Evolutionary conservation across 2,888 invertebrate genomes (phyloP), one percentile per base, ranked within the genome.

Genomic region (Bhutanitis thaidina): DNA sequence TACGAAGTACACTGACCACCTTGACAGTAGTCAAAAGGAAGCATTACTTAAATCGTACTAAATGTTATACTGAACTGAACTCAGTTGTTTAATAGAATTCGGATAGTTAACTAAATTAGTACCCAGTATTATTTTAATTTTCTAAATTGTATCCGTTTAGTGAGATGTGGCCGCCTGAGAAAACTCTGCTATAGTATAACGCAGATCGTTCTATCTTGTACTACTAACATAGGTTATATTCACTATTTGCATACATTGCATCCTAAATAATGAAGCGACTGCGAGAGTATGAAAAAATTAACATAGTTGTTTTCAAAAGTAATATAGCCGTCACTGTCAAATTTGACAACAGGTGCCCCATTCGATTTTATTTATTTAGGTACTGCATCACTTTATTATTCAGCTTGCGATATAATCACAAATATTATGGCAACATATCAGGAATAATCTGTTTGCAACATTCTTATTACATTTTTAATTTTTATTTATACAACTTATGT

Each of bases 371-470:
- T 12, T 32, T 30, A 9, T 30, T 10, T 30, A n/a, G n/a, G n/a
- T 34, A 10, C 7, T 34, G 5, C 12, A 27, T 37, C 49, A 37
- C 43, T 30, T 38, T 49, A 32, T 35, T 38, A 49, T 10, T 14
- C 8, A 30, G 12, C 27, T 34, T 37, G 40, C 44, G 25, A 44
- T 13, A 32, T 7, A 13, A 50, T 50, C 49, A 50, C 49, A 39
- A 44, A 39, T 5, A 16, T 39, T 50, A 50, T 50, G 49, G 49
- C 49, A 43, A 44, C 49, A 34, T 32, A 44, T 50, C 16, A 50
- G 44, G 34, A 50, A 49, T 47, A 44, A 27, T 46, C 13, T 46
- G 38, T 43, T 49, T 8, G 39, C 25, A 16, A 49, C 25, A 40
- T n/a, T 38, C 41, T 49, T 41, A 16, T 3, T 20, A n/a, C n/a